A percentile compares a stretch with the other conserved stretches of the same genome.
Conservation (phyloP, 2,113 vertebrate genomes). For the Xenopus laevis region DNA sequence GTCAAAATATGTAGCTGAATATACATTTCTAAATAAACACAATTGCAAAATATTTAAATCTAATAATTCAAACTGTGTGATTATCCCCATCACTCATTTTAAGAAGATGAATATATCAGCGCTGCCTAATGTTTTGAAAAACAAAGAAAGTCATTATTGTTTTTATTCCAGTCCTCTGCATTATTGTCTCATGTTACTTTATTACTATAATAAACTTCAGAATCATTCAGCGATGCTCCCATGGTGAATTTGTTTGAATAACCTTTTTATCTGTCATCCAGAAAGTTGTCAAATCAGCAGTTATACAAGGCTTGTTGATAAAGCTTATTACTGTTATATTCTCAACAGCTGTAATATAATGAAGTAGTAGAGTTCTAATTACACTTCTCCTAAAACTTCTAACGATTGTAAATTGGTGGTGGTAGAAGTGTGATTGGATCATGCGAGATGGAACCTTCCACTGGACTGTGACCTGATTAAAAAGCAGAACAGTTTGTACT, state of each 20-base stretch:
- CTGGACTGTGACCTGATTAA: conserved; percentile 57
- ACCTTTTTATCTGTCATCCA: conserved; percentile 62
- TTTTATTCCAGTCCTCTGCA: conserved; percentile 52
- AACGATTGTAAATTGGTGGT: conserved; percentile 63
- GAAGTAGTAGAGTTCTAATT: conserved; percentile 68
- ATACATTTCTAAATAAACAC: too few species aligned
- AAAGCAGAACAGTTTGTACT: conserved; percentile 32
- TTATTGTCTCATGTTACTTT: conserved; percentile 67
- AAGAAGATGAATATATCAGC: neutral
- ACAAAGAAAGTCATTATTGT: conserved; percentile 56
- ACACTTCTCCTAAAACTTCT: conserved; percentile 69
- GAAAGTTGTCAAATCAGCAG: conserved; percentile 70
- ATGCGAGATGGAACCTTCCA: conserved; percentile 56
- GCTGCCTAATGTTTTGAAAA: conserved; percentile 54
- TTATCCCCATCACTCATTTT: neutral
- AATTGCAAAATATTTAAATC: neutral
- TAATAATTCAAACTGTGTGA: neutral
- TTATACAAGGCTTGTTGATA: conserved; percentile 65
- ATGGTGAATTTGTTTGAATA: conserved; percentile 68
- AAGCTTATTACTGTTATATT: conserved; percentile 58
- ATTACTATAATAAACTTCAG: conserved; percentile 70
- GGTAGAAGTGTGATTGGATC: conserved; percentile 57
- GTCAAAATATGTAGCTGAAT: too few species aligned
- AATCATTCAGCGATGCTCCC: conserved; percentile 62
- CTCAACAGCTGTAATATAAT: conserved; percentile 69